Conservation (phyloP, 2,113 vertebrate genomes). For the Serinus canaria region DNA sequence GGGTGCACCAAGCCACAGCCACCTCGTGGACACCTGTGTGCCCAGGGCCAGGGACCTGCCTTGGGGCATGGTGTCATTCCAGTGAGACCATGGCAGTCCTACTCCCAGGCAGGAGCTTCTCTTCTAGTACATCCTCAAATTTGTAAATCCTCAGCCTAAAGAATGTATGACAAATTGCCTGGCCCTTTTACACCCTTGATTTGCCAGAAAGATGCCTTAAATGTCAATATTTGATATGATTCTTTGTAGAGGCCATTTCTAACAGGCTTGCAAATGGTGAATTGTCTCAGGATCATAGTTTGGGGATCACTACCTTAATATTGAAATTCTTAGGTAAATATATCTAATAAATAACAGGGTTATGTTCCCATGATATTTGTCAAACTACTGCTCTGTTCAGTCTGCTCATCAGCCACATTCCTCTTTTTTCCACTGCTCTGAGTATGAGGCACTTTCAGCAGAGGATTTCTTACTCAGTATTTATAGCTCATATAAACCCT, state of each 20-base stretch:
- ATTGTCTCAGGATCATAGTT: not conserved
- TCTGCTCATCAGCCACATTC: not conserved
- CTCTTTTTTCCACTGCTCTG: not conserved
- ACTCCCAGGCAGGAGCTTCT: not conserved
- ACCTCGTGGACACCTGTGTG: accelerated
- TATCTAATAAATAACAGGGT: not conserved
- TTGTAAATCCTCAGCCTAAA: not conserved
- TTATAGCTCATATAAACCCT: not conserved
- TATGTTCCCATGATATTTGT: not conserved
- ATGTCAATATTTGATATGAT: not conserved
- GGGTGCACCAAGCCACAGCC: accelerated
- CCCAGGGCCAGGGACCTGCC: accelerated
- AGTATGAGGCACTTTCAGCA: not conserved
- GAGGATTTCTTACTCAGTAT: not conserved
- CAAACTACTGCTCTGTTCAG: not conserved
- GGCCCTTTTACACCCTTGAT: not conserved
- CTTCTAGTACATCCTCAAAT: not conserved
- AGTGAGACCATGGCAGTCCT: not conserved
- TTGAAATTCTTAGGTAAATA: not conserved
- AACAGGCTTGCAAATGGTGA: not conserved
- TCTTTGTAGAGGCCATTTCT: not conserved
- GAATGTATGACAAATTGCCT: not conserved
- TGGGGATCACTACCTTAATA: not conserved
- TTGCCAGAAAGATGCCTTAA: not conserved
- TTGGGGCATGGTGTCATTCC: not conserved